These are phyloP conservation scores for Dasypus novemcinctus DNA, from an alignment of 2,113 vertebrate genomes.

Conservation along the genomic window DNA sequence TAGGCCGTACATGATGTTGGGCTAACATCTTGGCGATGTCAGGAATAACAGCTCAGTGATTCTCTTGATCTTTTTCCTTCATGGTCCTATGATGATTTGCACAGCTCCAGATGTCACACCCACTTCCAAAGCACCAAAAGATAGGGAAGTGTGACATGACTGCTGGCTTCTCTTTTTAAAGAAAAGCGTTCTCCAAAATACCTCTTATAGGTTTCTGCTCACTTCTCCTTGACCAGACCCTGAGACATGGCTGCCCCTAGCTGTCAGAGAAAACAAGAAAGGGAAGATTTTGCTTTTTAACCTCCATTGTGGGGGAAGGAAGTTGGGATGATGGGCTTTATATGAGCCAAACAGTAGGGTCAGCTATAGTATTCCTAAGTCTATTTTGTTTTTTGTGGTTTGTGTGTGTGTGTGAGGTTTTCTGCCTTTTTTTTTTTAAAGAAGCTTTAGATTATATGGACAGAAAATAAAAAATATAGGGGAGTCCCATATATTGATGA, in stretches of 20 bases:
- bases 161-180: conserved; percentile 3
- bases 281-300: background rate
- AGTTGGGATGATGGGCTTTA: background rate
- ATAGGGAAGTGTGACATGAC: background rate
- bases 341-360: background rate
- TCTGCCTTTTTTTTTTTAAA: too few relatives aligned
- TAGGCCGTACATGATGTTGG: background rate
- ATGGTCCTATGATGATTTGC: background rate
- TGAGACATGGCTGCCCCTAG: background rate
- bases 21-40: background rate
- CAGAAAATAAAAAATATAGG: too few relatives aligned
- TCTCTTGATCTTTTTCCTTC: background rate
- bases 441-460: too few relatives aligned
- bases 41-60: background rate
- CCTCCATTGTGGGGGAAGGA: background rate
- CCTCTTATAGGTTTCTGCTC: background rate
- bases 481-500: too few relatives aligned
- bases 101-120: background rate
- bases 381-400: background rate
- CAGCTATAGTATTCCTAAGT: background rate
- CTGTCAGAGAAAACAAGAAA: background rate
- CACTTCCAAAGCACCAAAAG: background rate
- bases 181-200: background rate
- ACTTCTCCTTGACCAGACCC: background rate
- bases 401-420: too few relatives aligned